Evolutionary conservation across 2,797 vertebrate genomes (phyloP).

Genomic region (Dicrostonyx torquatus): DNA sequence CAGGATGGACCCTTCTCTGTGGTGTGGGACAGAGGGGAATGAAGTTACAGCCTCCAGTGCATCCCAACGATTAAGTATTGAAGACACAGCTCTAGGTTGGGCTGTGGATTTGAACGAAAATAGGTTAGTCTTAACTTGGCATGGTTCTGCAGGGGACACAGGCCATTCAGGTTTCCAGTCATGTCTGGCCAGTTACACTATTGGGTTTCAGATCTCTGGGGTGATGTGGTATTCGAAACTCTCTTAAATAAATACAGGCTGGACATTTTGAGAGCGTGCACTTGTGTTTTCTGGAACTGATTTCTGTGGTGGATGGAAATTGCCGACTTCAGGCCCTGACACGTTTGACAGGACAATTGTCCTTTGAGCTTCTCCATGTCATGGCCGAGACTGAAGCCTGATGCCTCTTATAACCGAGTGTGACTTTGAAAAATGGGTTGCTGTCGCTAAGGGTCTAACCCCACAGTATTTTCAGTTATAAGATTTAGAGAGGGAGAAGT

Average conservation of each 20-base stretch:
- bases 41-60: background rate
- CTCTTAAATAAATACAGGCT: constrained; percentile 23
- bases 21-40: background rate
- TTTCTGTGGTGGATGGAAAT: background rate
- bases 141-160: background rate
- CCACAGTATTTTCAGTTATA: background rate
- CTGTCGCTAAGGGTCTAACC: background rate
- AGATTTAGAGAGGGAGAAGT: background rate
- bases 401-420: background rate
- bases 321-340: background rate
- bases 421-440: constrained; percentile 11
- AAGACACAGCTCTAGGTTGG: background rate
- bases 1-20: background rate
- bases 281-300: background rate
- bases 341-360: background rate
- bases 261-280: background rate
- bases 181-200: constrained; percentile 50
- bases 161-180: constrained; percentile 59
- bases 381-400: background rate
- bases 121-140: background rate
- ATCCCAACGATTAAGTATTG: background rate
- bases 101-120: background rate
- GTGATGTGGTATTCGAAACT: constrained; percentile 1
- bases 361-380: background rate
- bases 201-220: constrained; percentile 63